A percentile compares a stretch with the other conserved stretches of the same genome.
Conservation (phyloP, 2,113 vertebrate species). For the Gulo gulo region DNA sequence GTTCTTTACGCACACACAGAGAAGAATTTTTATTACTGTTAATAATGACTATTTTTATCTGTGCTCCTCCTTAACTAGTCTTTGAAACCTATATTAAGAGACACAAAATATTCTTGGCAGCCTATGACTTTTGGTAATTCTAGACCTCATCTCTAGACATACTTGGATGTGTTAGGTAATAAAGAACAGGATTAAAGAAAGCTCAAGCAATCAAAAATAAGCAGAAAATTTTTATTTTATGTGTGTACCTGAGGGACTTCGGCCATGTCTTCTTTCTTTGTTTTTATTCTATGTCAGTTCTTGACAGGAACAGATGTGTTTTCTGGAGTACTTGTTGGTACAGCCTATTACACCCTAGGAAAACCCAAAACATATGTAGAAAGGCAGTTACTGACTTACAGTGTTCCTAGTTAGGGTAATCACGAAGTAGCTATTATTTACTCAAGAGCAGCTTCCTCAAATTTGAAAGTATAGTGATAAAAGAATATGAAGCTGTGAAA, state of each 20-base stretch:
- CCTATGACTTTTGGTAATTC: background rate
- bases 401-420: background rate
- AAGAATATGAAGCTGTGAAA: background rate
- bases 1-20: background rate
- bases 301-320: background rate
- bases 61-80: background rate
- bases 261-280: background rate
- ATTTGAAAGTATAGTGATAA: background rate
- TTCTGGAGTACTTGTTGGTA: background rate
- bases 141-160: conserved; percentile 45
- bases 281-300: background rate
- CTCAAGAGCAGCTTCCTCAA: background rate
- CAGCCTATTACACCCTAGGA: background rate
- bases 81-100: conserved; percentile 45
- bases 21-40: conserved; percentile 48
- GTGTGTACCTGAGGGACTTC: background rate
- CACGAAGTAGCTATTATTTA: background rate
- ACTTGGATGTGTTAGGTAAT: conserved; percentile 1
- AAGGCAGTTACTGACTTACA: background rate
- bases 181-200: conserved; percentile 9
- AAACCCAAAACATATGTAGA: background rate
- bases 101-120: conserved; percentile 1
- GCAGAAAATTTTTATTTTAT: background rate
- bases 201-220: background rate
- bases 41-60: conserved; percentile 52